phyloP scores from a whole-genome alignment of 2,797 vertebrate genomes.

The Anas flavirostris region DNA sequence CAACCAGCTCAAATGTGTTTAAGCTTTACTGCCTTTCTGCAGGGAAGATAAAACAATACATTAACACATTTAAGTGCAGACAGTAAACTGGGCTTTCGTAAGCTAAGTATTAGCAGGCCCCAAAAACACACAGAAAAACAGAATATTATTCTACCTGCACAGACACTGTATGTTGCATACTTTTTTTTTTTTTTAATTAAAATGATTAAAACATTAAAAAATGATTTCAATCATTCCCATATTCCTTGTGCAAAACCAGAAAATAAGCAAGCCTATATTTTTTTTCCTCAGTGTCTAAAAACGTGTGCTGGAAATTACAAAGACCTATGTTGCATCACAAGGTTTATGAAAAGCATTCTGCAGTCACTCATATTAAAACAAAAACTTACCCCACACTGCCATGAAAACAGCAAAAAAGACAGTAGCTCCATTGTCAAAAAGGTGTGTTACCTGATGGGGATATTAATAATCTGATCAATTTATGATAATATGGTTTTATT shows the following conservation, averaged over 20 bases:
- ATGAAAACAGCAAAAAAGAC: conserved; percentile 97
- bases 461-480: conserved; percentile 10
- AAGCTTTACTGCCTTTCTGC: neutral
- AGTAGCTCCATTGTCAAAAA: conserved; percentile 94
- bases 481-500: neutral
- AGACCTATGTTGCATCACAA: neutral
- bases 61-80: neutral
- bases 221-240: neutral
- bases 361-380: neutral
- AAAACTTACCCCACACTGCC: conserved; percentile 94
- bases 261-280: neutral
- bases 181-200: neutral
- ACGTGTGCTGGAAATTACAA: neutral
- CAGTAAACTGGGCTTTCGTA: neutral
- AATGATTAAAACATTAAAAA: neutral
- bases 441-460: conserved; percentile 88
- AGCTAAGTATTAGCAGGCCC: neutral
- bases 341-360: neutral
- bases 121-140: neutral
- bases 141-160: neutral
- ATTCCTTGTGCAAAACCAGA: neutral
- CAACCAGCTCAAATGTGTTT: neutral
- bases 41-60: neutral
- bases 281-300: neutral
- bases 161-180: neutral